Percentiles rank a stretch among this genome's conserved stretches.
These are phyloP conservation scores for Pachyramphus minor DNA, from an alignment of 2,113 vertebrate species.

Conservation along the genomic window DNA sequence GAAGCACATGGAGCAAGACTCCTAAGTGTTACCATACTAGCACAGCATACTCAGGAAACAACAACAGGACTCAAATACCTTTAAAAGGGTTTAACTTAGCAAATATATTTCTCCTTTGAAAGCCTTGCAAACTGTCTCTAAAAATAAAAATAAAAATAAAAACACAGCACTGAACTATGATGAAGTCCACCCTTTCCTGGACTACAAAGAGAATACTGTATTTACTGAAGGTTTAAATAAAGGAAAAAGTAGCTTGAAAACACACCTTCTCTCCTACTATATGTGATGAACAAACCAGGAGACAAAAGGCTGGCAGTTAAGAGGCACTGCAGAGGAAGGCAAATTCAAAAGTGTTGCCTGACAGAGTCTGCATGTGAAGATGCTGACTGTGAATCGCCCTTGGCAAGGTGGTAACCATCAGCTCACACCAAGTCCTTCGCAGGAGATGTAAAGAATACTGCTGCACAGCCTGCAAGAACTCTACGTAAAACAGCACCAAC, in stretches of 20 bases:
- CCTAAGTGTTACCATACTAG: background rate
- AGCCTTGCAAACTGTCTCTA: background rate
- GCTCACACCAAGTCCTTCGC: background rate
- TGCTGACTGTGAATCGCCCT: background rate
- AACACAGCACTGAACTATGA: background rate
- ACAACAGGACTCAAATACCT: background rate
- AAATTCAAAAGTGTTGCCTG: background rate
- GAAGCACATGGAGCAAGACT: background rate
- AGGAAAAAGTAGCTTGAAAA: background rate
- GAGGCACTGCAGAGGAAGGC: background rate
- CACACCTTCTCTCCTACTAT: background rate
- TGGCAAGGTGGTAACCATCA: background rate
- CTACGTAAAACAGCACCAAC: fast-evolving
- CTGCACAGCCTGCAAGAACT: background rate
- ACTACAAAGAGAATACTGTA: background rate
- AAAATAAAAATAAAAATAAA: background rate
- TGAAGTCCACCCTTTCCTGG: background rate
- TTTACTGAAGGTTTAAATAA: background rate
- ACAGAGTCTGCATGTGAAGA: background rate
- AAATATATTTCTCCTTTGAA: background rate
- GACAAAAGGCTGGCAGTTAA: background rate
- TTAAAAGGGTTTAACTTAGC: background rate
- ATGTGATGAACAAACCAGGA: background rate
- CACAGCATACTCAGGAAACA: background rate
- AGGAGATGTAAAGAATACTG: background rate